Percentiles rank a stretch among this genome's conserved stretches.
Conservation (phyloP, 2,797 vertebrate genomes). For the Eleutherodactylus coqui region DNA sequence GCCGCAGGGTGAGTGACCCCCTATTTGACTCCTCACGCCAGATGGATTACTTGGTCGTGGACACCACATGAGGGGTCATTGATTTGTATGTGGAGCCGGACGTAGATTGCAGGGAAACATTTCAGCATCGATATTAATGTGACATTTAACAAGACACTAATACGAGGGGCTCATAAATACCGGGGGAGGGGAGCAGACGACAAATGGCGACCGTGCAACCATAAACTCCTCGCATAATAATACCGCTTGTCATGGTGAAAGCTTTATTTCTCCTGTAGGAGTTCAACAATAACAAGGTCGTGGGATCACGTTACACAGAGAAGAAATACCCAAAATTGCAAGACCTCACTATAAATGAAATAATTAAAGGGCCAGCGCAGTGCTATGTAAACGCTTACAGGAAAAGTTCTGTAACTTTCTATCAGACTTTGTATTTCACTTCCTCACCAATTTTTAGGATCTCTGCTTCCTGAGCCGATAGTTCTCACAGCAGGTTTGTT, state of each 20-base stretch:
- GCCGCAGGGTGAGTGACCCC: not conserved
- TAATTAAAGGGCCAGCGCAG: not conserved
- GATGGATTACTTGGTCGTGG: not conserved
- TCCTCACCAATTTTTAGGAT: not conserved
- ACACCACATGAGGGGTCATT: not conserved
- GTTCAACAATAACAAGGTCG: not conserved
- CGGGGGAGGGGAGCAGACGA: not conserved
- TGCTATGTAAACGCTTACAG: too few species aligned
- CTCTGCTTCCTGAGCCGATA: too few species aligned
- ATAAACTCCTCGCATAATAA: not conserved
- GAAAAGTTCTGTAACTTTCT: too few species aligned
- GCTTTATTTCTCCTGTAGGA: constrained; percentile 3
- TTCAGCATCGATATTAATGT: constrained; percentile 20
- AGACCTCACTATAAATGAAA: not conserved
- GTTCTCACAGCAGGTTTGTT: too few species aligned
- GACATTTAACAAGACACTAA: not conserved
- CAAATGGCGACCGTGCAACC: not conserved
- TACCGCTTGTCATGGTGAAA: not conserved
- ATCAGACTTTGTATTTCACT: too few species aligned
- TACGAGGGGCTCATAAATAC: constrained; percentile 23
- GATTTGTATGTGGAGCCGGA: not conserved
- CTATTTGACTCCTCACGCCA: not conserved
- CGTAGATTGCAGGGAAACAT: constrained; percentile 2
- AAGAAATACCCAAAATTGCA: not conserved
- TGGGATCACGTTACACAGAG: not conserved